phyloP scores from a whole-genome alignment of 2,113 vertebrate species.

The Epinephelus lanceolatus region DNA sequence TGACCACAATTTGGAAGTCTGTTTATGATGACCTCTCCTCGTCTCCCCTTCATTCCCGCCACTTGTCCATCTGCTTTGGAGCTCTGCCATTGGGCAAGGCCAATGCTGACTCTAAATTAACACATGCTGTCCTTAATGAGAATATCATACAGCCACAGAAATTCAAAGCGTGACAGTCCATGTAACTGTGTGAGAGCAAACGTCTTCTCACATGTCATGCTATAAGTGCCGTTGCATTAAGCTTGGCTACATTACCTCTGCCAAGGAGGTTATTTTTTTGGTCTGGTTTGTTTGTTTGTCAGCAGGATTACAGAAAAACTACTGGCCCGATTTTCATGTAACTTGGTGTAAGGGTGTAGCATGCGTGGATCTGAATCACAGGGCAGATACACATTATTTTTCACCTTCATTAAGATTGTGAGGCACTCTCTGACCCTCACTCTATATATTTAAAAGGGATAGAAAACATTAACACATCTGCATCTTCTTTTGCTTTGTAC shows the following conservation, averaged over 20 bases:
- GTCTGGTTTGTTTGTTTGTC: too few species aligned
- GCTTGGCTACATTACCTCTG: background rate
- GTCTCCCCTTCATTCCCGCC: slow-evolving; percentile 13
- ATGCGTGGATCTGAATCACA: too few species aligned
- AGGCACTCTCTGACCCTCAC: too few species aligned
- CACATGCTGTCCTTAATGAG: slow-evolving; percentile 6
- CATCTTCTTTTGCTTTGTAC: background rate
- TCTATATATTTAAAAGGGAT: background rate
- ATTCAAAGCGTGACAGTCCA: background rate
- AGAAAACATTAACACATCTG: background rate
- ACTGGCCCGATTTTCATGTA: too few species aligned
- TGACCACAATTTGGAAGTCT: slow-evolving; percentile 53
- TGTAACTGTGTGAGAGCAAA: background rate
- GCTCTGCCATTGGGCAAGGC: slow-evolving; percentile 6
- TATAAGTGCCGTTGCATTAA: background rate
- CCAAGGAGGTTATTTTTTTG: too few species aligned
- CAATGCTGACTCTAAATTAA: slow-evolving; percentile 29
- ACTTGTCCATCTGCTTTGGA: slow-evolving; percentile 35
- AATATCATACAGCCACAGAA: slow-evolving; percentile 1
- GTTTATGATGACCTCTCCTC: slow-evolving; percentile 39
- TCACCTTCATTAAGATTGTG: too few species aligned
- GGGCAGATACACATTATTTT: too few species aligned
- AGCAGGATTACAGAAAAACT: too few species aligned
- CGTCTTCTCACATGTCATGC: background rate
- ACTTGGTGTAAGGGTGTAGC: too few species aligned